Evolutionary conservation across 2,888 invertebrate species (phyloP), one percentile per base, ranked within the genome.

Genomic region (Sinohyriopsis cumingii): DNA sequence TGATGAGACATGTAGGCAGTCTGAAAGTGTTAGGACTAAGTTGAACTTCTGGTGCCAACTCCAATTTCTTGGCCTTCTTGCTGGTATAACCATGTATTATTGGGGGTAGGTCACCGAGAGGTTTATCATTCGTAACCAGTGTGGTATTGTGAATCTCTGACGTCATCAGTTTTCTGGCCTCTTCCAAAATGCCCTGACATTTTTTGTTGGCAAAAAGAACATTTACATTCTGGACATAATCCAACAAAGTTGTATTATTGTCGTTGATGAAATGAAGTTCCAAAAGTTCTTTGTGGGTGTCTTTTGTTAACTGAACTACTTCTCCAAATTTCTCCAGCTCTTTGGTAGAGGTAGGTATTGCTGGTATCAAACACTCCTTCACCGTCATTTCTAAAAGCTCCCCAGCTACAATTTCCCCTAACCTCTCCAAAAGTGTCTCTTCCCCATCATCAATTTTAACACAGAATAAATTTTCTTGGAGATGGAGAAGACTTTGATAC

Each of bases 71-170:
- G 24, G 72, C 69, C 64, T 85, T 82, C 67, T 83, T 79, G 61
- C 67, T 77, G 57, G 76, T 67, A 45, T 68, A 67, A 24, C 55
- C 78, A 57, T 71, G 74, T 45, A 69, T 64, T 84, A 82, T 68
- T 45, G 77, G 77, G 61, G 83, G 81, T 65, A 82, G 71, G 24
- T 83, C 82, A 9, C 80, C 83, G 1, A 82, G 65, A 20, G 84
- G 81, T 63, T 78, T 78, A 45, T 82, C 83, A 65, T 79, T 76
- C 18, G 79, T 77, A 12, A 88, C 80, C 19, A 76, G 67, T 1
- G 92, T 91, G 85, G 92, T 93, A 77, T 93, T 93, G 88, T 96
- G 95, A 67, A 96, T 92, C 89, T 96, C 95, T 85, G 94, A 94
- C 67, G 93, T 92, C 93, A 96, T 95, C 62, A 96, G 93, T 72